Evolutionary conservation across 2,797 vertebrate genomes (phyloP).

Genomic region (Bryconaethiops microstoma): DNA sequence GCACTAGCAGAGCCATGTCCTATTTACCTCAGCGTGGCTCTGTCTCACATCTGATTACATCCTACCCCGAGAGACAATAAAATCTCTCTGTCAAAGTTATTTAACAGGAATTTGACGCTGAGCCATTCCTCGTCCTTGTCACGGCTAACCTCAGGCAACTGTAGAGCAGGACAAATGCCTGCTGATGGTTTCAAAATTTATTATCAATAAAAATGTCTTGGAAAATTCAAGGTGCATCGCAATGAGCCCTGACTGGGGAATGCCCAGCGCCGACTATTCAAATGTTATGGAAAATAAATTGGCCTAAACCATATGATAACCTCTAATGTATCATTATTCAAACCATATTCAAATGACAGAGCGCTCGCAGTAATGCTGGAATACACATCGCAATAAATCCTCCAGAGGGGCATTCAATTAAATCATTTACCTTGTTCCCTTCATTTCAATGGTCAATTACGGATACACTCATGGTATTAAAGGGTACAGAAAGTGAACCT

Average conservation of each 20-base stretch:
- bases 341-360: constrained; percentile 20
- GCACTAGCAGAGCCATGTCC: constrained; percentile 77
- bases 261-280: constrained; percentile 19
- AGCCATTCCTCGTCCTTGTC: constrained; percentile 69
- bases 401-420: constrained; percentile 23
- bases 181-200: constrained; percentile 69
- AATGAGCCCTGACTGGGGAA: constrained; percentile 28
- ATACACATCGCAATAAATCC: constrained; percentile 1
- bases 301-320: constrained; percentile 24
- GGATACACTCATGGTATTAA: neutral
- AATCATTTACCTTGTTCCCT: constrained; percentile 15
- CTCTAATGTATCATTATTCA: constrained; percentile 32
- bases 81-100: constrained; percentile 81
- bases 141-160: constrained; percentile 62
- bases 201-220: constrained; percentile 72
- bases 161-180: constrained; percentile 66
- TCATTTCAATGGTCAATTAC: constrained; percentile 27
- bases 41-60: constrained; percentile 82
- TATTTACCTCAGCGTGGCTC: constrained; percentile 76
- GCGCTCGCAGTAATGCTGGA: constrained; percentile 1
- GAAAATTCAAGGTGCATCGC: constrained; percentile 62
- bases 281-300: constrained; percentile 46
- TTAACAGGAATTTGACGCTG: constrained; percentile 74
- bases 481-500: neutral
- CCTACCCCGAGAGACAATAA: constrained; percentile 73